Evolutionary conservation across 2,797 vertebrate genomes (phyloP).

Genomic region (Anniella stebbinsi): DNA sequence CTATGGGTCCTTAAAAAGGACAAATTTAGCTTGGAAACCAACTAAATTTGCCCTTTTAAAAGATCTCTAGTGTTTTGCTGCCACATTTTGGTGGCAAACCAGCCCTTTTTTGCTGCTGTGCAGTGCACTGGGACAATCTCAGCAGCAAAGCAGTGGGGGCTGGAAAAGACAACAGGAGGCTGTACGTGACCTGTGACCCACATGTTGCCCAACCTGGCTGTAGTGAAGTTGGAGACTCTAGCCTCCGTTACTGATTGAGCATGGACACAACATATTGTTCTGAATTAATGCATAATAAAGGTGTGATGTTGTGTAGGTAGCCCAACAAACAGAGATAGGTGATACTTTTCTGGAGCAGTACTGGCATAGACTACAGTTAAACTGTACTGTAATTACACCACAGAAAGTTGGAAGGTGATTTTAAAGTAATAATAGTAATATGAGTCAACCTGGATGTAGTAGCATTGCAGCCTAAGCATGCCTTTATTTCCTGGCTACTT

Average conservation of each 20-base stretch:
- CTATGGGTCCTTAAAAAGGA: too few species aligned
- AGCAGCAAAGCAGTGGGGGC: too few species aligned
- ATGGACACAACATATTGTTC: neutral
- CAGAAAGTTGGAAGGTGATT: neutral
- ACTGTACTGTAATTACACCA: neutral
- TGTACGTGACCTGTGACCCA: too few species aligned
- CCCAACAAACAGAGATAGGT: neutral
- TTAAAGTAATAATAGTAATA: too few species aligned
- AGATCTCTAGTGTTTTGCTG: too few species aligned
- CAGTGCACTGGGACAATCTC: too few species aligned
- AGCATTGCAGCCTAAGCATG: neutral
- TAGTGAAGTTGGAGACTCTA: neutral
- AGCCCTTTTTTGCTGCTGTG: too few species aligned
- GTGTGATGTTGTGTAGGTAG: neutral
- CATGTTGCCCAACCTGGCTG: too few species aligned
- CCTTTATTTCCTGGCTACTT: neutral
- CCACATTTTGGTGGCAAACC: too few species aligned
- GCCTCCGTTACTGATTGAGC: neutral
- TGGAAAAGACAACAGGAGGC: too few species aligned
- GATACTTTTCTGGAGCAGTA: neutral
- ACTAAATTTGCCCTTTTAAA: too few species aligned
- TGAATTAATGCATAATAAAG: neutral
- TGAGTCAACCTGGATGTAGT: neutral
- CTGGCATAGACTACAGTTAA: neutral
- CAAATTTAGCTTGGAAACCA: too few species aligned